Conservation (phyloP, 30 jellyfish, hydroid and myxozoan genomes). For the Morbakka virulenta region DNA sequence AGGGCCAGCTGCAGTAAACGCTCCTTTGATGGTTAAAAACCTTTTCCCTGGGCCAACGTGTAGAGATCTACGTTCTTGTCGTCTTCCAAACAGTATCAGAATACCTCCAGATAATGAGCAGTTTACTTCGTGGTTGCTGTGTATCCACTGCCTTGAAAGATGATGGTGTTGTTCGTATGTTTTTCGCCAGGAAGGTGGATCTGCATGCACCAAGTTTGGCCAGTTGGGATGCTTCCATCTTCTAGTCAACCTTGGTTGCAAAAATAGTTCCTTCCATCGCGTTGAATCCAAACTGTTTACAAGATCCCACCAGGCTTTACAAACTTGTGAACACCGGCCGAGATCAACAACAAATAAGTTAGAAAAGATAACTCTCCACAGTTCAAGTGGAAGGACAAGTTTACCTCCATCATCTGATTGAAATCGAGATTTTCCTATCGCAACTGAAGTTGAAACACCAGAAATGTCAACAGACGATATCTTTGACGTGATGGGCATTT, state of each 20-base stretch:
- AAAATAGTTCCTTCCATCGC: constrained; percentile 78
- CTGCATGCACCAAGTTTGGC: constrained; percentile 65
- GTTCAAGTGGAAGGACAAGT: constrained; percentile 55
- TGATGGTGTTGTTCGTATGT: constrained; percentile 49
- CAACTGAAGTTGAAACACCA: not conserved
- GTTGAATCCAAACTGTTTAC: constrained; percentile 80
- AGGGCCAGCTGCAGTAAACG: constrained; percentile 72
- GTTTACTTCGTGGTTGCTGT: constrained; percentile 34
- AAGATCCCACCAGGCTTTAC: constrained; percentile 73
- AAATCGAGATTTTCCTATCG: not conserved
- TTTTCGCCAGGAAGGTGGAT: constrained; percentile 70
- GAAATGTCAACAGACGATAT: not conserved
- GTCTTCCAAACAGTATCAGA: constrained; percentile 34
- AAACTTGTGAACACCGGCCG: constrained; percentile 70
- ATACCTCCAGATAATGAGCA: constrained; percentile 61
- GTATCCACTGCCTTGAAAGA: constrained; percentile 71
- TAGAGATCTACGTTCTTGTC: constrained; percentile 47
- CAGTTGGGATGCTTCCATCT: constrained; percentile 93
- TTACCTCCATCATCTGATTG: not conserved
- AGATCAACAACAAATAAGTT: constrained; percentile 60
- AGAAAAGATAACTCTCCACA: constrained; percentile 85
- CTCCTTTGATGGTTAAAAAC: constrained; percentile 68
- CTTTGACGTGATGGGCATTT: not conserved
- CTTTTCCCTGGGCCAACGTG: constrained; percentile 77
- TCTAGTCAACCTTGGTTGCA: constrained; percentile 50